A percentile compares a stretch with the other conserved stretches of the same genome.
These are phyloP conservation scores for Mus minutoides DNA, from an alignment of 2,797 vertebrate species.

Conservation along the genomic window DNA sequence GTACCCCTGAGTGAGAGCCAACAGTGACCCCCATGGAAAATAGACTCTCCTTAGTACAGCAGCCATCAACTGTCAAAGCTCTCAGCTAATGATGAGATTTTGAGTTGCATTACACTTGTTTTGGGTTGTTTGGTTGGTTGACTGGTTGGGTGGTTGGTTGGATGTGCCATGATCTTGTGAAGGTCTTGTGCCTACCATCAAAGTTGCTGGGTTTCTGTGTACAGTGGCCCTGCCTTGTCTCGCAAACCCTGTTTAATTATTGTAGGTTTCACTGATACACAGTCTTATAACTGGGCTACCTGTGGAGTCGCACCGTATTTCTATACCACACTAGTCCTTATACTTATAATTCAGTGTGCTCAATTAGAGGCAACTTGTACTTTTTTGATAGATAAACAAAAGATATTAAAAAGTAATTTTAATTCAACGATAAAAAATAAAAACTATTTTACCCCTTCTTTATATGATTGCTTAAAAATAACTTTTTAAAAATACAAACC, in stretches of 20 bases:
- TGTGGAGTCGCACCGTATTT: background rate
- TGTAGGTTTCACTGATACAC: background rate
- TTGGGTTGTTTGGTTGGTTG: background rate
- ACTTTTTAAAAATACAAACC: background rate
- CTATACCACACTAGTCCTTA: background rate
- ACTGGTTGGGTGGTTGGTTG: background rate
- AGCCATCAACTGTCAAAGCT: too few species aligned
- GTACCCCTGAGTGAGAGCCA: too few species aligned
- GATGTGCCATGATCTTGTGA: background rate
- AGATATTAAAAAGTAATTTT: background rate
- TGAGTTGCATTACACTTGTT: too few species aligned
- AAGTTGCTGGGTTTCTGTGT: background rate
- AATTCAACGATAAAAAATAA: background rate
- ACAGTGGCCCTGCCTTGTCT: background rate
- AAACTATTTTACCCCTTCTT: background rate
- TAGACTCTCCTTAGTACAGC: background rate
- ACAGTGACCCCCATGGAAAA: accelerated
- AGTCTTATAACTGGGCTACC: background rate
- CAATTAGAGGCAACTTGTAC: background rate
- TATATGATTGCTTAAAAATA: background rate
- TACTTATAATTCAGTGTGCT: background rate
- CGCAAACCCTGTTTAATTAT: background rate
- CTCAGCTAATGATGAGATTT: too few species aligned
- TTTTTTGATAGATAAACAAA: background rate
- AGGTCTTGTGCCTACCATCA: background rate